Conservation (phyloP, 2,113 vertebrate species). For the Pimephales promelas region DNA sequence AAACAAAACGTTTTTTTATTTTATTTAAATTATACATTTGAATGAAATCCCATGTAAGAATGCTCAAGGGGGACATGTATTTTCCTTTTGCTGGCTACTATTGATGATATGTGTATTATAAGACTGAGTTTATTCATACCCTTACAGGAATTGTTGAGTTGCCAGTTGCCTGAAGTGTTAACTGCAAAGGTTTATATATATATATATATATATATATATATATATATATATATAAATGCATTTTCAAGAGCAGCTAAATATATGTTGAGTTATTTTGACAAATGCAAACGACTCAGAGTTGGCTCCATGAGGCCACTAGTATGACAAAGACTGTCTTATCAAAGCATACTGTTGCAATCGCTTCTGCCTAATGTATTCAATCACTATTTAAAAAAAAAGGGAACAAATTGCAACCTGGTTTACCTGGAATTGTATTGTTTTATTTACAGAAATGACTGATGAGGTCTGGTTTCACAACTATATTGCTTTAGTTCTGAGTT, state of each 20-base stretch:
- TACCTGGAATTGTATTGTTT: not conserved
- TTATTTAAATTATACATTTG: not conserved
- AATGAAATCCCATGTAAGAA: not conserved
- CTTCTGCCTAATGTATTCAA: not conserved
- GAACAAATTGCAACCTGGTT: not conserved
- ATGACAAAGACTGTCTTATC: not conserved
- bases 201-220: too few relatives aligned
- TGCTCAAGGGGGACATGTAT: not conserved
- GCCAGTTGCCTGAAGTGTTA: not conserved
- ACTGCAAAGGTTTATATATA: too few relatives aligned
- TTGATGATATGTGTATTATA: not conserved
- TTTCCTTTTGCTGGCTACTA: not conserved
- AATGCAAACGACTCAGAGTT: not conserved
- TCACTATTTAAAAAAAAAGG: not conserved
- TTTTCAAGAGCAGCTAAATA: slow-evolving; percentile 7
- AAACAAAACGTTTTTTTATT: too few relatives aligned
- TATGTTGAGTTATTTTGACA: not conserved
- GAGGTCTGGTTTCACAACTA: not conserved
- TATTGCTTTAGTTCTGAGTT: too few relatives aligned
- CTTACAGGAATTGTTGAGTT: not conserved
- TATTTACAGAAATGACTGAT: not conserved
- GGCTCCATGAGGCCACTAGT: not conserved
- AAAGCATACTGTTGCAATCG: too few relatives aligned
- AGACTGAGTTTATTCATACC: not conserved
- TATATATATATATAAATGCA: too few relatives aligned